Conservation (phyloP, 1,140 invertebrate genomes). For the Drosophila arizonae region DNA sequence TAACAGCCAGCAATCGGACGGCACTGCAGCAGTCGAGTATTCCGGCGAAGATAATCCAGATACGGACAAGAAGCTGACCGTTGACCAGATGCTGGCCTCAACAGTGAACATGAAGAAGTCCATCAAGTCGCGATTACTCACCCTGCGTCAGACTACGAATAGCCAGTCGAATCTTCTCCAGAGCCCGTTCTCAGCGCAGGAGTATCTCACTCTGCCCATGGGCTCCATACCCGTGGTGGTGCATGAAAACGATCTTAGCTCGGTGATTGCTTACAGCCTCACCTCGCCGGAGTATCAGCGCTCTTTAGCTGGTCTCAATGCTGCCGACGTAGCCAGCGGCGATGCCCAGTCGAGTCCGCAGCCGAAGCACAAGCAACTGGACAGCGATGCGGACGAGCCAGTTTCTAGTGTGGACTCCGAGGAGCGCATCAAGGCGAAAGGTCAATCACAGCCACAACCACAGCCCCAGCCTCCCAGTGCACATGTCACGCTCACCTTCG, state of each 20-base stretch:
- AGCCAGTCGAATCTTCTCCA: conserved; percentile 84
- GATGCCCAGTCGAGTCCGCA: conserved; percentile 63
- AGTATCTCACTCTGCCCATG: conserved; percentile 86
- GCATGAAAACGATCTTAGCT: conserved; percentile 93
- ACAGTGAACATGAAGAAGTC: conserved; percentile 84
- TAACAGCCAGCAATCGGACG: background rate
- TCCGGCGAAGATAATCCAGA: conserved; percentile 40
- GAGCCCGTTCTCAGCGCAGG: conserved; percentile 85
- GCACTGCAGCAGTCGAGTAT: conserved; percentile 20
- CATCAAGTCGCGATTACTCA: conserved; percentile 87
- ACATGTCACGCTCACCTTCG: conserved; percentile 88
- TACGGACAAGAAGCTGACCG: conserved; percentile 54
- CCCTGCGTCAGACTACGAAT: conserved; percentile 86
- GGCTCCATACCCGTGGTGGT: conserved; percentile 89
- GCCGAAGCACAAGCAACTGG: conserved; percentile 57
- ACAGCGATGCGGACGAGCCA: conserved; percentile 59
- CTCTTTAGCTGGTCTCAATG: conserved; percentile 63
- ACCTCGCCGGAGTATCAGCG: conserved; percentile 89
- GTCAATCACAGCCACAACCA: conserved; percentile 25
- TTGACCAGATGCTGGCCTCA: conserved; percentile 65
- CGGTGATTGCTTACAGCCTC: conserved; percentile 94
- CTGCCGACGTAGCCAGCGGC: conserved; percentile 11
- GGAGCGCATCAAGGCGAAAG: conserved; percentile 42
- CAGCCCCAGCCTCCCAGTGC: conserved; percentile 70
- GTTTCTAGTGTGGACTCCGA: conserved; percentile 23